Evolutionary conservation across 2,797 vertebrate genomes (phyloP).

Genomic region (Manis pentadactyla): DNA sequence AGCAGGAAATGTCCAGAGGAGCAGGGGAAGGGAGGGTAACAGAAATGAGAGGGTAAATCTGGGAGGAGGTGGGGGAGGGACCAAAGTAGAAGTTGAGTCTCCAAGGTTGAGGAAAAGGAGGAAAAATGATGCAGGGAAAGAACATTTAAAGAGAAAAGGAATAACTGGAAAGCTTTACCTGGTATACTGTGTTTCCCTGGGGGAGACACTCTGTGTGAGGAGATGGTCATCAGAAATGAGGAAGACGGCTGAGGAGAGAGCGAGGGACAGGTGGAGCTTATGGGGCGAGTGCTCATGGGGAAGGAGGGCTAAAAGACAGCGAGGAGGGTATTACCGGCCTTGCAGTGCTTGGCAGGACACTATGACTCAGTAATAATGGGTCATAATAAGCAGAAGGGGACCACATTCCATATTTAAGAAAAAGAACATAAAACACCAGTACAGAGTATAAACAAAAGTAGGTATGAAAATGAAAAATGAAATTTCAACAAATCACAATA

Average conservation of each 20-base stretch:
- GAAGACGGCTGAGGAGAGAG: background rate
- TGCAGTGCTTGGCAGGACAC: background rate
- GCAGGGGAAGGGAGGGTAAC: too few relatives aligned
- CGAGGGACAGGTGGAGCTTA: background rate
- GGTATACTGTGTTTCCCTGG: background rate
- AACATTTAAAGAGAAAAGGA: background rate
- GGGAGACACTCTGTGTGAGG: background rate
- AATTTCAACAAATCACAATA: background rate
- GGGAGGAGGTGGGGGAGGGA: background rate
- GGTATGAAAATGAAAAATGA: background rate
- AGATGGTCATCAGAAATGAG: background rate
- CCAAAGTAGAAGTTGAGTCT: background rate
- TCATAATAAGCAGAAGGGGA: background rate
- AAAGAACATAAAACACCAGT: background rate
- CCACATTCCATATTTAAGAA: background rate
- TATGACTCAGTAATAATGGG: background rate
- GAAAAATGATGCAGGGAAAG: background rate
- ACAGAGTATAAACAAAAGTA: background rate
- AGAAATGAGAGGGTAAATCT: background rate
- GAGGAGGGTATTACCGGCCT: background rate
- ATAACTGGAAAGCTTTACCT: background rate
- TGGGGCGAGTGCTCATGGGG: background rate
- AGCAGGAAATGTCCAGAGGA: background rate
- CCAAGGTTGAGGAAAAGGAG: background rate
- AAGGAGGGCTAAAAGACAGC: background rate